Evolutionary conservation across 2,797 vertebrate species (phyloP), one percentile per base, ranked within the genome.

Genomic region (Pseudochaenichthys georgianus): DNA sequence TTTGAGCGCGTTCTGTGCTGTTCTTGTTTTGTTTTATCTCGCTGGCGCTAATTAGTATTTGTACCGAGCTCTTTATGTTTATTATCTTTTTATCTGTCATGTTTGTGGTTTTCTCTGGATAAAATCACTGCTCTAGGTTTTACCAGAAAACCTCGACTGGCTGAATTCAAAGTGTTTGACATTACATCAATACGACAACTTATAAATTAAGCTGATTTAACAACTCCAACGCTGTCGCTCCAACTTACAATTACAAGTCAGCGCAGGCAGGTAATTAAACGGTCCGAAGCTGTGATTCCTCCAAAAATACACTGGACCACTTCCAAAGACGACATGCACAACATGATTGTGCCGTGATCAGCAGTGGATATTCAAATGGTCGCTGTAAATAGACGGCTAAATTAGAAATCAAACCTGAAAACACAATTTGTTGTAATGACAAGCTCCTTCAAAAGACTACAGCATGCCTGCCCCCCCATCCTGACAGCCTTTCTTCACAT

Each of bases 401-500:
- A 89, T 91, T 90, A 87, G 81, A 93, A 92, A 91, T 90, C 81
- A 86, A 82, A 89, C 88, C 83, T 69, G 82, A 86, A 81, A 82
- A 88, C 86, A 89, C 82, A 88, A 91, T 87, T 88, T 91, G 75
- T 83, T 85, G 80, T 85, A 87, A 90, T 92, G 86, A 92, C 85
- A 88, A 89, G 81, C 88, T 87, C 82, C 83, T 91, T 93, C 85
- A 92, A 92, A 93, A 92, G 89, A 81, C 65, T 82, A 73, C 80
- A 79, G 75, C 67, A 57, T 71, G 72, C 63, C 82, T 83, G 74
- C 84, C 82, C 88, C 55, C 68, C 55, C 23, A 71, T 85, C 74
- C 48, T 90, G 92, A 91, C 90, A 91, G 90, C 66, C 91, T 92
- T 89, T 92, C 84, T 90, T 91, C 92, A 90, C 75, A 77, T 90